A percentile compares a stretch with the other conserved stretches of the same genome.
These are phyloP conservation scores for Argyra leucocephala DNA, from an alignment of 2,888 invertebrate genomes.

Conservation along the genomic window DNA sequence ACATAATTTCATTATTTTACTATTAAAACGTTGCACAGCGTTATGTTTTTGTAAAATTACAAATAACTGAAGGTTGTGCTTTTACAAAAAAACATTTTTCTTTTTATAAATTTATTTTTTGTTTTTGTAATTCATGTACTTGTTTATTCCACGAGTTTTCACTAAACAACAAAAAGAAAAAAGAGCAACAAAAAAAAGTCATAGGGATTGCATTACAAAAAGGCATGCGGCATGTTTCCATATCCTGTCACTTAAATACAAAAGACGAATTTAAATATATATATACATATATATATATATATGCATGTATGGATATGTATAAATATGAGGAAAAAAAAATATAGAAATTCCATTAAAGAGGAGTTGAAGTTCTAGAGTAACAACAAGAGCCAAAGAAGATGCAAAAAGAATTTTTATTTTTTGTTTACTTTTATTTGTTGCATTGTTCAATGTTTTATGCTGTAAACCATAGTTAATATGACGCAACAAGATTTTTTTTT, in stretches of 20 bases:
- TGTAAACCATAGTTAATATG: background rate
- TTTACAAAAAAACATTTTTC: background rate
- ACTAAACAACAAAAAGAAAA: background rate
- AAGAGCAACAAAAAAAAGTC: background rate
- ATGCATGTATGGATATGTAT: background rate
- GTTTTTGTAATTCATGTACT: background rate
- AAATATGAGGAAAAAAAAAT: background rate
- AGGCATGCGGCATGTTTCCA: slow-evolving; percentile 6
- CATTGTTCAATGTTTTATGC: background rate
- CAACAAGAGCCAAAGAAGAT: background rate
- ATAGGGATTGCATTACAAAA: slow-evolving; percentile 1
- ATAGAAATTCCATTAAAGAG: background rate
- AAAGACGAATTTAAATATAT: background rate
- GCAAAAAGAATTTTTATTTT: background rate
- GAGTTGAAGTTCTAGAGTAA: background rate
- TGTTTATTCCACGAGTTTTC: too few species aligned
- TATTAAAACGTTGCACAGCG: background rate
- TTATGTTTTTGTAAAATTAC: background rate
- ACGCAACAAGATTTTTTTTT: background rate
- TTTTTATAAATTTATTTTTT: background rate
- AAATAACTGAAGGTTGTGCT: background rate
- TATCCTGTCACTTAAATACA: slow-evolving; percentile 3
- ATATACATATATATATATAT: background rate
- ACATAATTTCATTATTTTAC: background rate
- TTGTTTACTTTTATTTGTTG: background rate